Evolutionary conservation across 2,797 vertebrate genomes (phyloP).

Genomic region (Siniperca undulata): DNA sequence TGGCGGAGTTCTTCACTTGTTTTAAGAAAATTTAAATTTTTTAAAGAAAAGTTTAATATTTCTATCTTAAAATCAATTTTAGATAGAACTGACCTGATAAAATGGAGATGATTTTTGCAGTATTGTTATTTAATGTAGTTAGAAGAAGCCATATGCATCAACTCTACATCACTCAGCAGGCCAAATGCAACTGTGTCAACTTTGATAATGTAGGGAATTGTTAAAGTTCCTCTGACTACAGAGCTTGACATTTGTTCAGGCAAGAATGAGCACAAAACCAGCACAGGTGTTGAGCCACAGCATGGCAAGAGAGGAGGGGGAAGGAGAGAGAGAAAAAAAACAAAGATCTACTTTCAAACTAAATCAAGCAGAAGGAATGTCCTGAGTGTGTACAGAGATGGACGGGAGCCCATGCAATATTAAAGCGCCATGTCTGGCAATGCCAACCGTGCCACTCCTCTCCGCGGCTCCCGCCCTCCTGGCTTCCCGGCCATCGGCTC

Average conservation of each 20-base stretch:
- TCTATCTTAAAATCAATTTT: not conserved
- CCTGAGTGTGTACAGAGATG: conserved; percentile 86
- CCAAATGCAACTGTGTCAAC: conserved; percentile 54
- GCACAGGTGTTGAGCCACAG: conserved; percentile 84
- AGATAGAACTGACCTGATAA: not conserved
- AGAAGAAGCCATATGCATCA: conserved; percentile 13
- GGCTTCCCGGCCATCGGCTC: conserved; percentile 86
- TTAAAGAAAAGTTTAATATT: not conserved
- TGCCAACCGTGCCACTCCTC: conserved; percentile 86
- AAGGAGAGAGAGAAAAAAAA: conserved; percentile 46
- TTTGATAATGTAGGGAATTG: conserved; percentile 56
- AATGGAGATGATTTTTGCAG: conserved; percentile 8
- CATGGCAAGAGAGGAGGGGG: conserved; percentile 61
- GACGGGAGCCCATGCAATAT: conserved; percentile 90
- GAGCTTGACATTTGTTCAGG: conserved; percentile 80
- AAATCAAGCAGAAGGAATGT: conserved; percentile 89
- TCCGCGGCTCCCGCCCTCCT: conserved; percentile 82
- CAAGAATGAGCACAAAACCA: conserved; percentile 77
- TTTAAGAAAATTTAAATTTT: not conserved
- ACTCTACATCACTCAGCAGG: conserved; percentile 44
- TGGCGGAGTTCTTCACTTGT: not conserved
- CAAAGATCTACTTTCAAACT: conserved; percentile 87
- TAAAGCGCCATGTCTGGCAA: conserved; percentile 86
- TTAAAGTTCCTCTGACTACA: conserved; percentile 72
- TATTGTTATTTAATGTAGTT: conserved; percentile 15